These are phyloP conservation scores for Passer domesticus DNA, from an alignment of 2,113 vertebrate genomes.

Conservation along the genomic window DNA sequence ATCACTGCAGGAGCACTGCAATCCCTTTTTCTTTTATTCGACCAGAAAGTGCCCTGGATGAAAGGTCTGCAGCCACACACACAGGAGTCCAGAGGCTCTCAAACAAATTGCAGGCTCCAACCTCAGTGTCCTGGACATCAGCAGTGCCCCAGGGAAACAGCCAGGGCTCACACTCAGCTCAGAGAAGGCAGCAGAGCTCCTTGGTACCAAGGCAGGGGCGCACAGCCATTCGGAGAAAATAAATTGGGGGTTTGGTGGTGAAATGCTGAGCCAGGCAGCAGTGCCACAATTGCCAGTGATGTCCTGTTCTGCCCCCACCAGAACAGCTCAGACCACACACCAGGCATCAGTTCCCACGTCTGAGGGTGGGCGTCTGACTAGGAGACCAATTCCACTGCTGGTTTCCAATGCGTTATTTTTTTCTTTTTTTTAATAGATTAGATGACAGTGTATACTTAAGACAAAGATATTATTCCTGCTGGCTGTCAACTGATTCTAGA, in stretches of 20 bases:
- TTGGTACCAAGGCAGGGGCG: neutral
- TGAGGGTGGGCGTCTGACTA: neutral
- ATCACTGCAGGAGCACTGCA: neutral
- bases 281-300: accelerated
- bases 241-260: neutral
- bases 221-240: neutral
- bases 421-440: neutral
- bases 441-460: neutral
- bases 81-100: neutral
- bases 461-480: neutral
- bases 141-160: neutral
- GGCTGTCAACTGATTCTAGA: neutral
- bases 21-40: neutral
- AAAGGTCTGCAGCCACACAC: neutral
- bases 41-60: neutral
- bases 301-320: neutral
- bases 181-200: neutral
- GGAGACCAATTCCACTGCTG: neutral
- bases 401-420: neutral
- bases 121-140: neutral
- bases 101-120: neutral
- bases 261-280: neutral
- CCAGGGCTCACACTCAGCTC: neutral
- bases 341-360: neutral
- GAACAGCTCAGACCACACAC: neutral